Evolutionary conservation across 2,113 vertebrate genomes (phyloP), one percentile per base, ranked within the genome.

Genomic region (Puma concolor): DNA sequence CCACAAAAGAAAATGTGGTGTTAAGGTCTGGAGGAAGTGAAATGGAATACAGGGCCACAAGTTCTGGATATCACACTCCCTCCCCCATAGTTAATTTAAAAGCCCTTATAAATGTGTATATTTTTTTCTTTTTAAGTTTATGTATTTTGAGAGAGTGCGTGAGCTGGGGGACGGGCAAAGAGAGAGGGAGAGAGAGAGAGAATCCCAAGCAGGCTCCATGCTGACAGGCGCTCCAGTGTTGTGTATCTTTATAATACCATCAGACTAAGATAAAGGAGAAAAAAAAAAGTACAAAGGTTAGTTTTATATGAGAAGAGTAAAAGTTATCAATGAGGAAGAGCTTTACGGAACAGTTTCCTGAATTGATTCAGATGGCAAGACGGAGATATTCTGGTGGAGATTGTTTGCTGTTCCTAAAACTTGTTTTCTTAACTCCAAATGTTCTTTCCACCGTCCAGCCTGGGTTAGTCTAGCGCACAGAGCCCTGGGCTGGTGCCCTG

Each of bases 381-480:
- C 89, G 77, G 63, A 83, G n/a, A 63, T 38, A 15, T 10, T 31
- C 52, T 77, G 25, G 25, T 74, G 31, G 72, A 25, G 15, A 92
- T 71, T 64, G 31, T 77, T 81, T 77, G 11, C 79, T 85, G n/a
- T 79, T 80, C 80, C 91, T 81, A 74, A 50, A 97, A 83, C 54
- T 96, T 97, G 85, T 92, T 97, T 97, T 88, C 95, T 97, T 48
- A 74, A 76, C 31, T 88, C 17, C 29, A 71, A 4, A 33, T 38
- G 23, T 29, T 79, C n/a, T 91, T 67, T 41, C 50, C 72, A 10
- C 7, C 69, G 2, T 15, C 23, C 38, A 54, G 15, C 33, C 63
- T 63, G 48, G 13, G 48, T 33, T 79, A 41, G 29, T 60, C 27
- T 54, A 29, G 23, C 4, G 11, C 5, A 77, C 44, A 13, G 12